Percentiles rank a stretch among this genome's conserved stretches.
These are phyloP conservation scores for Polyommatus iphigenia DNA, from an alignment of 2,888 invertebrate genomes.

Conservation along the genomic window DNA sequence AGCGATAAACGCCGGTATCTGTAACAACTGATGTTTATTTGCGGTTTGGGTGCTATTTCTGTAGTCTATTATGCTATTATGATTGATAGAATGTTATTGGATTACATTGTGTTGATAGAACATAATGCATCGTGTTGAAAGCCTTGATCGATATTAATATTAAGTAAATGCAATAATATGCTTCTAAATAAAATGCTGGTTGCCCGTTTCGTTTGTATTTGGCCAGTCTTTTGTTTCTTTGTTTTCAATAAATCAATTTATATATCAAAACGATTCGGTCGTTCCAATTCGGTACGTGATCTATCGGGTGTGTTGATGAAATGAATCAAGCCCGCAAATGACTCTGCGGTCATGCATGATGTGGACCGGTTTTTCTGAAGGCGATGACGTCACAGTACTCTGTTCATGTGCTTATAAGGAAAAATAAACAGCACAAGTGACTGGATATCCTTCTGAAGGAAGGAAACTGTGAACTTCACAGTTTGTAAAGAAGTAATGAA, in stretches of 20 bases:
- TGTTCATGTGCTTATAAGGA: slow-evolving; percentile 10
- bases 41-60: slow-evolving; percentile 42
- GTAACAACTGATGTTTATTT: slow-evolving; percentile 48
- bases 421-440: neutral
- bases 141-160: neutral
- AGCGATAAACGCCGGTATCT: slow-evolving; percentile 49
- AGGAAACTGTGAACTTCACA: too few relatives aligned
- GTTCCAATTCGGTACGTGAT: slow-evolving; percentile 24
- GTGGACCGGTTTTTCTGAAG: slow-evolving; percentile 69
- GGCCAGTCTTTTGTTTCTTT: neutral
- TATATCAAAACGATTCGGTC: neutral
- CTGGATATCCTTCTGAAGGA: slow-evolving; percentile 6
- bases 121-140: neutral
- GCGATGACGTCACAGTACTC: slow-evolving; percentile 54
- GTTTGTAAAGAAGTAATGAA: neutral
- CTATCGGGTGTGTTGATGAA: slow-evolving; percentile 34
- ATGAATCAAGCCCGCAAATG: slow-evolving; percentile 68
- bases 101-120: slow-evolving; percentile 3
- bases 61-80: slow-evolving; percentile 19
- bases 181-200: neutral
- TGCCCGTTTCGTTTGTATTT: neutral
- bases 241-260: neutral
- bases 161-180: neutral
- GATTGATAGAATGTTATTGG: slow-evolving; percentile 24
- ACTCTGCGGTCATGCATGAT: slow-evolving; percentile 67